Evolutionary conservation across 2,113 vertebrate genomes (phyloP), one percentile per base, ranked within the genome.

Genomic region (Cochlearius cochlearius): DNA sequence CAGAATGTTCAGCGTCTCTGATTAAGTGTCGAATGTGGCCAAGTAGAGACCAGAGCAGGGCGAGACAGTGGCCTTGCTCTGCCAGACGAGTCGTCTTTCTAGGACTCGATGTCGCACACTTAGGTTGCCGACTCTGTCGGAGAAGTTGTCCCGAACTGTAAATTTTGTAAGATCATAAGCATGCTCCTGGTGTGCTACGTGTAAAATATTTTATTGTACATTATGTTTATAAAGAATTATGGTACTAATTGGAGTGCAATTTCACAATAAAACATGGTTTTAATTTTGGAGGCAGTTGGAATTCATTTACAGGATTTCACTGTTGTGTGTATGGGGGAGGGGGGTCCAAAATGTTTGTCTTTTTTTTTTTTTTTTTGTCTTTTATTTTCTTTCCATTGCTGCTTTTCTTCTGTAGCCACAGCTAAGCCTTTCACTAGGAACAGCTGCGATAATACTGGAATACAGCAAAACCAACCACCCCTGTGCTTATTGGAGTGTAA

Each of bases 131-230:
- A 64, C 30, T 7, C 38, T 1, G 1, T 81, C 9, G 1, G 80
- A 80, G 63, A 76, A 89, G 53, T 74, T 74, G 27, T 86, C 62
- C 76, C 38, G 23, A 76, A 66, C 87, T 98, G 98, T 98, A 98
- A 82, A 98, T 98, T 95, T 91, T 98, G 96, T 98, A 97, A 94
- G 96, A 69, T 96, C 96, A 1, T 58, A 60, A 91, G 73, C 78
- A 66, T 19, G 72, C 0, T 1, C 72, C 84, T 83, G 30, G 53
- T 87, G 69, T 92, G 82, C 88, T 64, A 29, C 18, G 2, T 97
- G 94, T 96, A 98, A 97, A 80, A 90, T 96, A 94, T 94, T 96
- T 96, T 95, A 93, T 94, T 97, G 95, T 97, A 96, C 87, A 96
- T 97, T 93, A 86, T 95, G 93, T 90, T 94, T 92, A 97, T 97